Evolutionary conservation across 2,797 vertebrate genomes (phyloP).

Genomic region (Premnoplex brunnescens): DNA sequence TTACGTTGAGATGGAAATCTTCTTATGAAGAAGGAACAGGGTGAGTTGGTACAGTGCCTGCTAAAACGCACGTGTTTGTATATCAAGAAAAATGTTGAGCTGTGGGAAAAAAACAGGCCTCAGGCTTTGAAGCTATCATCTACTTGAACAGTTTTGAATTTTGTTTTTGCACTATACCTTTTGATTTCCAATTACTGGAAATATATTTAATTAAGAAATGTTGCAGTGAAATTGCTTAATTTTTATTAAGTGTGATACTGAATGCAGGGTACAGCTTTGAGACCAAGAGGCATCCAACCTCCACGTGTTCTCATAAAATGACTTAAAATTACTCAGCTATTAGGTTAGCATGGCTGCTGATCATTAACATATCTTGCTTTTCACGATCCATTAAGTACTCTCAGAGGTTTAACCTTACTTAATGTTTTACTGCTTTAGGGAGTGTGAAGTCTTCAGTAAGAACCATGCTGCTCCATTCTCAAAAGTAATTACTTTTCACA

Average conservation of each 20-base stretch:
- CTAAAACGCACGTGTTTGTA: not conserved
- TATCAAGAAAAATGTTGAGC: not conserved
- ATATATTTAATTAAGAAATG: not conserved
- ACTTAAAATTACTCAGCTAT: not conserved
- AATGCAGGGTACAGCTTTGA: not conserved
- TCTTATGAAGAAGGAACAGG: constrained; percentile 80
- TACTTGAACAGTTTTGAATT: not conserved
- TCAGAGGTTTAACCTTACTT: not conserved
- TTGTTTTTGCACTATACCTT: not conserved
- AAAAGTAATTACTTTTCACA: constrained; percentile 84
- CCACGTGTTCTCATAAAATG: not conserved
- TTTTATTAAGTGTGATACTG: not conserved
- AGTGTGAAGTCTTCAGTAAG: constrained; percentile 83
- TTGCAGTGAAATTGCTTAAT: not conserved
- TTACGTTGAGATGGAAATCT: constrained; percentile 80
- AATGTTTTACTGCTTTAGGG: constrained; percentile 58
- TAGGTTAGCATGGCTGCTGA: not conserved
- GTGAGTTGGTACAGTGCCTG: constrained; percentile 49
- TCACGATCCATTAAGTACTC: not conserved
- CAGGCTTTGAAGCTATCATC: not conserved
- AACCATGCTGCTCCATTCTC: constrained; percentile 82
- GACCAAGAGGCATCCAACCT: not conserved
- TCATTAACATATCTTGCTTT: not conserved
- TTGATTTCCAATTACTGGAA: not conserved
- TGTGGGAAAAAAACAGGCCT: not conserved